phyloP scores from a whole-genome alignment of 2,888 invertebrate genomes.

The Rutpela maculata region DNA sequence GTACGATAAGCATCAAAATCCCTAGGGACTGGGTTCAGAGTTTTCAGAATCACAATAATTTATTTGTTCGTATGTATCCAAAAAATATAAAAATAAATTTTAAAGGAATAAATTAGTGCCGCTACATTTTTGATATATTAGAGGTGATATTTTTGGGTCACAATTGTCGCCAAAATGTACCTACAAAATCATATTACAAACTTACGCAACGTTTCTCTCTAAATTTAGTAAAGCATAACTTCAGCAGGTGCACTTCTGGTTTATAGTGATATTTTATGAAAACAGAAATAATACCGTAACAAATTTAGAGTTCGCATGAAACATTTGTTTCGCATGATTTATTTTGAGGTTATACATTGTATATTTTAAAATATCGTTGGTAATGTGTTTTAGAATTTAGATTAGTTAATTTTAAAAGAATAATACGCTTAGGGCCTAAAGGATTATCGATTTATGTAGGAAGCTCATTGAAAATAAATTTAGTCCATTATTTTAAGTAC shows the following conservation, averaged over 20 bases:
- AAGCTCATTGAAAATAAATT: too few species aligned
- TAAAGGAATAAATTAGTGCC: too few species aligned
- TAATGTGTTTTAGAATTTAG: too few species aligned
- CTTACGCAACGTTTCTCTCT: not conserved
- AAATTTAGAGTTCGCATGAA: not conserved
- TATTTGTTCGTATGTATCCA: too few species aligned
- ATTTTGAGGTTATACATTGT: not conserved
- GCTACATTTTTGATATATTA: not conserved
- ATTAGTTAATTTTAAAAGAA: too few species aligned
- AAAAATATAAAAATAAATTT: too few species aligned
- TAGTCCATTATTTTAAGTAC: too few species aligned
- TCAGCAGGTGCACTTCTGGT: constrained; percentile 15
- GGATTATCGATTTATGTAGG: too few species aligned
- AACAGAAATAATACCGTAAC: not conserved
- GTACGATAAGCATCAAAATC: too few species aligned
- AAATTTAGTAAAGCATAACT: not conserved
- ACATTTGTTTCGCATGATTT: not conserved
- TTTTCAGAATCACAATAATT: too few species aligned
- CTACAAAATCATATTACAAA: not conserved
- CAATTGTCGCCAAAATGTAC: not conserved
- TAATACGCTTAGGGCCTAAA: not conserved
- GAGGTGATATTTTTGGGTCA: not conserved
- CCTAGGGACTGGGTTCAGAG: too few species aligned
- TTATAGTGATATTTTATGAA: constrained; percentile 10
- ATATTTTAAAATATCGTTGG: not conserved